These are phyloP conservation scores for Euplagia quadripunctaria DNA, from an alignment of 2,888 invertebrate species.

Conservation along the genomic window DNA sequence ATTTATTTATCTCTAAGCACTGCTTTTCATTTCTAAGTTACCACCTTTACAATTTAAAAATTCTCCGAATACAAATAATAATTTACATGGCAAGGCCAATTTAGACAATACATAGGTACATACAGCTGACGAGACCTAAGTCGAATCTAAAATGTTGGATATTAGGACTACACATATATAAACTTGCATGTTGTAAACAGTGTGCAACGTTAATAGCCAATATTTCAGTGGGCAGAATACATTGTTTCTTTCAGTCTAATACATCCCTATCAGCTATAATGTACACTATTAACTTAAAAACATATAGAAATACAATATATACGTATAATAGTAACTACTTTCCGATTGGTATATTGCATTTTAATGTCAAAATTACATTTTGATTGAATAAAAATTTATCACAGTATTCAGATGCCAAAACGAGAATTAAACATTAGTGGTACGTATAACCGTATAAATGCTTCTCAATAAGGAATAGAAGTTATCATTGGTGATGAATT, in stretches of 20 bases:
- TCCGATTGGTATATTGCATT: slow-evolving; percentile 54
- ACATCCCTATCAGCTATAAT: slow-evolving; percentile 44
- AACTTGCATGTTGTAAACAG: slow-evolving; percentile 6
- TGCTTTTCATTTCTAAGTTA: slow-evolving; percentile 77
- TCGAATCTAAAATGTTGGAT: slow-evolving; percentile 10
- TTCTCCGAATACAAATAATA: slow-evolving; percentile 66
- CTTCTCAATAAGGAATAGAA: slow-evolving; percentile 40
- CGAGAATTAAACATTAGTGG: slow-evolving; percentile 42
- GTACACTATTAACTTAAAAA: slow-evolving; percentile 40
- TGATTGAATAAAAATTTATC: slow-evolving; percentile 71
- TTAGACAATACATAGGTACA: slow-evolving; percentile 46
- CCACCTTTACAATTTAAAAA: slow-evolving; percentile 68
- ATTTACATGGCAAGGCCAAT: slow-evolving; percentile 81
- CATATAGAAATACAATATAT: slow-evolving; percentile 48
- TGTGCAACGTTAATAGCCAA: slow-evolving; percentile 13
- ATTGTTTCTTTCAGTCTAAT: slow-evolving; percentile 38
- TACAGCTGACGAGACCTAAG: slow-evolving; percentile 46
- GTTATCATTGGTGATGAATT: slow-evolving; percentile 38
- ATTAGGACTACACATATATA: not conserved
- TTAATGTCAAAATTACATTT: slow-evolving; percentile 69
- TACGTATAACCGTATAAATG: slow-evolving; percentile 49
- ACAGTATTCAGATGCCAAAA: slow-evolving; percentile 74
- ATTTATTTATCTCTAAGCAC: slow-evolving; percentile 82
- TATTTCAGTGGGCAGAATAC: slow-evolving; percentile 21
- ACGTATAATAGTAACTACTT: slow-evolving; percentile 51